Evolutionary conservation across 2,113 vertebrate genomes (phyloP).

Genomic region (Tragelaphus scriptus): DNA sequence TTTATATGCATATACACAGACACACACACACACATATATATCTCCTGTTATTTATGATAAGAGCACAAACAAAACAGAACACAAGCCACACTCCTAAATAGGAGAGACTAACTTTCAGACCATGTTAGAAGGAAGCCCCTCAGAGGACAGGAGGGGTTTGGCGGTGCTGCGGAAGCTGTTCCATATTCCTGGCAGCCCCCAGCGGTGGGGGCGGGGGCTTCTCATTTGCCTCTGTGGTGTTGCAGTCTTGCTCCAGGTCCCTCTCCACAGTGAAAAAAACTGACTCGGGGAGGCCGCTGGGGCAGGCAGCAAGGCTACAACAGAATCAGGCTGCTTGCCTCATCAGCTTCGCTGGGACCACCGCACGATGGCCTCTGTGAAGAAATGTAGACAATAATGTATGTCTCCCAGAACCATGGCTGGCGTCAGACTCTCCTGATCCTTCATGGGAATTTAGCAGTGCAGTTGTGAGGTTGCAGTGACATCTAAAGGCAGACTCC

Average conservation of each 20-base stretch:
- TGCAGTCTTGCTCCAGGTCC: conserved; percentile 85
- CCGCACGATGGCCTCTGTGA: conserved; percentile 83
- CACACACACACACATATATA: background rate
- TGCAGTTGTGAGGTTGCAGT: conserved; percentile 91
- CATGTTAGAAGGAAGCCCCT: conserved; percentile 61
- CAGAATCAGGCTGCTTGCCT: conserved; percentile 86
- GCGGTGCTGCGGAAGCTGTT: conserved; percentile 71
- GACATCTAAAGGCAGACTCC: conserved; percentile 95
- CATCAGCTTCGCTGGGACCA: conserved; percentile 86
- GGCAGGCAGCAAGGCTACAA: conserved; percentile 85
- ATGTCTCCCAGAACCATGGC: conserved; percentile 69
- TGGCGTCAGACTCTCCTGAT: conserved; percentile 75
- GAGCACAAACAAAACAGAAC: conserved; percentile 8
- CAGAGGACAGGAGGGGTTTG: conserved; percentile 62
- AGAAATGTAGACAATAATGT: conserved; percentile 85
- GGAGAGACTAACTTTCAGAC: conserved; percentile 67
- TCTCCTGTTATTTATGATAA: background rate
- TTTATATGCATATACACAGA: background rate
- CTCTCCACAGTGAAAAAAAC: conserved; percentile 85
- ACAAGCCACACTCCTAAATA: background rate
- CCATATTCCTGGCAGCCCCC: conserved; percentile 83
- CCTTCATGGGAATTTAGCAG: conserved; percentile 80
- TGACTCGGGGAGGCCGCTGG: conserved; percentile 79
- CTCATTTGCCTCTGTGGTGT: conserved; percentile 88
- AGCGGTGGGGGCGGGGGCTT: conserved; percentile 84